Conservation (phyloP, 2,113 vertebrate species). For the Galeopterus variegatus region DNA sequence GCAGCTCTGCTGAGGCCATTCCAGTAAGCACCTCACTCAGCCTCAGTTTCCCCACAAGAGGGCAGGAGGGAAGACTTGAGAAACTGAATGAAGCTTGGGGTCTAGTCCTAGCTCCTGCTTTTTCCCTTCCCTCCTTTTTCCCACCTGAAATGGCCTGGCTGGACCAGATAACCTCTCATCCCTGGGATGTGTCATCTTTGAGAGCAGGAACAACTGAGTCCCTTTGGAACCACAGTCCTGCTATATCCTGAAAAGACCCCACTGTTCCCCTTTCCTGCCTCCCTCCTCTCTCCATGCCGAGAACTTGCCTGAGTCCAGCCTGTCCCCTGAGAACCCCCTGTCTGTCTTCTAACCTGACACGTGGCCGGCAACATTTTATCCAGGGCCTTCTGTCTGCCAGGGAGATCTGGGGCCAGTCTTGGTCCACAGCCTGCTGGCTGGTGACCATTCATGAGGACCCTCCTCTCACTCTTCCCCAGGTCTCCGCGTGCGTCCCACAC, state of each 20-base stretch:
- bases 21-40: not conserved
- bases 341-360: not conserved
- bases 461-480: not conserved
- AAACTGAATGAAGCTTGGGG: not conserved
- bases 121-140: not conserved
- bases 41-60: not conserved
- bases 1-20: not conserved
- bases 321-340: not conserved
- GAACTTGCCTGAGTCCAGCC: not conserved
- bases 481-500: not conserved
- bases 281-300: not conserved
- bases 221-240: not conserved
- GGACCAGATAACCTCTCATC: not conserved
- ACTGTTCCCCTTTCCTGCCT: not conserved
- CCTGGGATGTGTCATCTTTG: not conserved
- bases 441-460: accelerated
- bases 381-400: not conserved
- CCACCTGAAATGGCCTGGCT: not conserved
- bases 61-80: not conserved
- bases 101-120: not conserved
- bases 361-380: not conserved
- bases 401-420: not conserved
- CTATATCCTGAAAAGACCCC: not conserved
- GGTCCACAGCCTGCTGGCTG: not conserved
- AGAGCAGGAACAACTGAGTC: not conserved